Evolutionary conservation across 2,797 vertebrate species (phyloP), one percentile per base, ranked within the genome.

Genomic region (Falco biarmicus): DNA sequence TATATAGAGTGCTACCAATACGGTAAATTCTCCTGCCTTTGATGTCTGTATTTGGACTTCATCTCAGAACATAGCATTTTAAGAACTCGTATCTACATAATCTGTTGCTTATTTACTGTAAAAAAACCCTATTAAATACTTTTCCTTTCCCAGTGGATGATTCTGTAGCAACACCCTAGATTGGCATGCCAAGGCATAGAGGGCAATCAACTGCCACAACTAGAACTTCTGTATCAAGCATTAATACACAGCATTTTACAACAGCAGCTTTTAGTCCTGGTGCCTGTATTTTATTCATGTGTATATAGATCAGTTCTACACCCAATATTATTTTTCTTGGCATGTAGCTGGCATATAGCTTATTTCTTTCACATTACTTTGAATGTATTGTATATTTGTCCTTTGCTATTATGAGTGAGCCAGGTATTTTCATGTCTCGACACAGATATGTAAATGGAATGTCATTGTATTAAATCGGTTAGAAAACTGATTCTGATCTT

Each of bases 401-500:
- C 63, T 73, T 65, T 83, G 65, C 59, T 59, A 43, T 61, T 96
- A 93, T 9, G 37, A 93, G 66, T 41, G 53, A 82, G 63, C 94
- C 84, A 71, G 82, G 73, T 89, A 92, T 91, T 94, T 94, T 87
- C 82, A 84, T 84, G 76, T 92, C 53, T 90, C 34, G 24, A 37
- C 68, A 80, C 79, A 92, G 71, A 79, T 29, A 77, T 5, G 66
- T 89, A 97, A 94, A 81, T 71, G 39, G 86, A 95, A 96, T 92
- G 70, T 68, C 87, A 89, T 85, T 96, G 82, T 96, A 93, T 97
- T 97, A 96, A 95, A 97, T 96, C 90, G 96, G 65, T 83, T 97
- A 86, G 90, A 96, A 98, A 97, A 96, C 92, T 96, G 96, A 97
- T 97, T 96, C 93, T 94, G 68, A 95, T 97, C 84, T 94, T 96